phyloP scores from a whole-genome alignment of 2,888 invertebrate genomes.

The Tetanocera ferruginea region DNA sequence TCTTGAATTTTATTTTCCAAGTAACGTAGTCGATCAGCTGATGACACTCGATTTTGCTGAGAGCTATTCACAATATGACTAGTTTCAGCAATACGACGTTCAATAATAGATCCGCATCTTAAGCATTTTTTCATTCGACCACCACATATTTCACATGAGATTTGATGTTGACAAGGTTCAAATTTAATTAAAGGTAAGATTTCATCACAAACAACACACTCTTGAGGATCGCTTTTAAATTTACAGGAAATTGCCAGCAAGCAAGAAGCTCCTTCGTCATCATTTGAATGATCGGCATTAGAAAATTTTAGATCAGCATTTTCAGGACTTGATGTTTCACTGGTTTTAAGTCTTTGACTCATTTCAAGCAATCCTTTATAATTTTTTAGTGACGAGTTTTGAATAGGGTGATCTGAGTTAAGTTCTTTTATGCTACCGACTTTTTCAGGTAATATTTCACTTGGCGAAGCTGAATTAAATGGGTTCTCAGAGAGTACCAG shows the following conservation, averaged over 20 bases:
- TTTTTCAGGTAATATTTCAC: slow-evolving; percentile 23
- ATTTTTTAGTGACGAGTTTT: slow-evolving; percentile 2
- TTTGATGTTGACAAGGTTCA: slow-evolving; percentile 81
- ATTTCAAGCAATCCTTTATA: slow-evolving; percentile 4
- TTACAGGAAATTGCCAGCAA: slow-evolving; percentile 43
- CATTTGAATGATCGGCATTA: neutral
- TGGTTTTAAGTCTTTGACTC: slow-evolving; percentile 22
- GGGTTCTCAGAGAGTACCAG: too few species aligned
- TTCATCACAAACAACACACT: slow-evolving; percentile 82
- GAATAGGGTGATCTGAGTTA: slow-evolving; percentile 47
- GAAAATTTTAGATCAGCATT: neutral
- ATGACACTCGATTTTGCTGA: slow-evolving; percentile 72
- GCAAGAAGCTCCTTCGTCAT: slow-evolving; percentile 11
- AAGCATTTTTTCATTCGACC: slow-evolving; percentile 84
- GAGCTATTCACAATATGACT: slow-evolving; percentile 71
- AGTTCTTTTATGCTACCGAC: slow-evolving; percentile 45
- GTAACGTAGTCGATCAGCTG: slow-evolving; percentile 76
- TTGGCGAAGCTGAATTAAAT: neutral
- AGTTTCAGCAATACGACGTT: slow-evolving; percentile 72
- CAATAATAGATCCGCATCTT: slow-evolving; percentile 76
- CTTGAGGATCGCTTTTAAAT: slow-evolving; percentile 60
- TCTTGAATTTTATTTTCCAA: slow-evolving; percentile 86
- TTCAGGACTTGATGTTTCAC: neutral
- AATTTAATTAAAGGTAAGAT: slow-evolving; percentile 76
- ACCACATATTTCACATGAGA: slow-evolving; percentile 82